phyloP scores from a whole-genome alignment of 2,888 invertebrate species.

The Rhimphoctona megacephalus region DNA sequence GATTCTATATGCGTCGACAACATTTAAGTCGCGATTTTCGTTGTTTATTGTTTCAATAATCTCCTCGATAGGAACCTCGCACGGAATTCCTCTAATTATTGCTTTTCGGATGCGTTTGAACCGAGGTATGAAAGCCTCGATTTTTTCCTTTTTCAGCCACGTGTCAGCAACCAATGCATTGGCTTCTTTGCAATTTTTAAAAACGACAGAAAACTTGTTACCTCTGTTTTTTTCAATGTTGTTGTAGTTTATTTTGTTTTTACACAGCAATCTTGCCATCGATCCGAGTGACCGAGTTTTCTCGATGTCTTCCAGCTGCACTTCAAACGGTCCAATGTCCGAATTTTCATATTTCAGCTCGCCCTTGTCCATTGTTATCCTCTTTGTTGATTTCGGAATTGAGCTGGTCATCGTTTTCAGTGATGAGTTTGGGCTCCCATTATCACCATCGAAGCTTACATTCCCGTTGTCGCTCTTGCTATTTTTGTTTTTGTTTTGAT shows the following conservation, averaged over 20 bases:
- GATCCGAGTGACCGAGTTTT: not conserved
- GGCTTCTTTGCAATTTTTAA: conserved; percentile 21
- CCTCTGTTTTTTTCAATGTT: not conserved
- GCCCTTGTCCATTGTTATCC: not conserved
- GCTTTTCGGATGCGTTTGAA: conserved; percentile 11
- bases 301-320: not conserved
- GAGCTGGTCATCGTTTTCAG: not conserved
- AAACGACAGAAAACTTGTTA: conserved; percentile 8
- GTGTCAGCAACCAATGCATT: not conserved
- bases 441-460: not conserved
- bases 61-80: conserved; percentile 3
- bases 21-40: conserved; percentile 10
- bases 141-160: not conserved
- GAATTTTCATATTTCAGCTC: not conserved
- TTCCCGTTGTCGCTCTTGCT: not conserved
- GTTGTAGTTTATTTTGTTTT: conserved; percentile 12
- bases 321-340: not conserved
- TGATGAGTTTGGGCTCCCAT: not conserved
- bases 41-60: conserved; percentile 18
- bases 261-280: conserved; percentile 15
- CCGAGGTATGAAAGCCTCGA: not conserved
- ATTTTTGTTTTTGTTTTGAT: not conserved
- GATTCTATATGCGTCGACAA: not conserved
- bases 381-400: not conserved
- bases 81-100: conserved; percentile 9